Evolutionary conservation across 2,797 vertebrate species (phyloP).

Genomic region (Telmatherina bonti): DNA sequence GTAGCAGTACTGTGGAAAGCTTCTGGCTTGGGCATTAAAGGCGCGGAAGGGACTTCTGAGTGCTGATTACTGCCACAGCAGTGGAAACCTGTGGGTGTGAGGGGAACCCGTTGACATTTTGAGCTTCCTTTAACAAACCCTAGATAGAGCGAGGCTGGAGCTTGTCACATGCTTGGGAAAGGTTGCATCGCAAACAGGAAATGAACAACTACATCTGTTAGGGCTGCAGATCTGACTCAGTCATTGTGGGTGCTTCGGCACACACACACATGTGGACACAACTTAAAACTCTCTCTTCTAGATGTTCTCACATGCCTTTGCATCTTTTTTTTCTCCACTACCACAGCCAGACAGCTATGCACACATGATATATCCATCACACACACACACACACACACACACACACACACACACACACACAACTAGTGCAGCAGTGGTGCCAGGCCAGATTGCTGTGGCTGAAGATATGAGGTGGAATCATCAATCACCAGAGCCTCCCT

Average conservation of each 20-base stretch:
- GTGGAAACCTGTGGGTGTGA: slow-evolving; percentile 58
- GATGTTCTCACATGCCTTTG: slow-evolving; percentile 8
- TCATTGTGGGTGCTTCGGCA: slow-evolving; percentile 1
- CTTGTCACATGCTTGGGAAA: slow-evolving; percentile 60
- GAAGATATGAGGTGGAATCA: slow-evolving; percentile 71
- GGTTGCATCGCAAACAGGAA: slow-evolving; percentile 37
- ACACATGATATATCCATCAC: slow-evolving; percentile 11
- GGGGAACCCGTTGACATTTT: slow-evolving; percentile 62
- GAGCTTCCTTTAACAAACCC: slow-evolving; percentile 55
- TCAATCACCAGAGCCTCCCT: slow-evolving; percentile 80
- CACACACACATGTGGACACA: not conserved
- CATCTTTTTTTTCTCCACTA: not conserved
- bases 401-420: slow-evolving; percentile 13
- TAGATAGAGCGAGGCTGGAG: slow-evolving; percentile 33
- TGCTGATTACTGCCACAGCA: slow-evolving; percentile 64
- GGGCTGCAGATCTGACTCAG: not conserved
- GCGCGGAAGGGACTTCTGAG: slow-evolving; percentile 49
- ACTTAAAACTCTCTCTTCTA: slow-evolving; percentile 5
- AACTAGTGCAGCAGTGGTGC: slow-evolving; percentile 43
- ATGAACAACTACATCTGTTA: slow-evolving; percentile 26
- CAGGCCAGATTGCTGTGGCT: slow-evolving; percentile 68
- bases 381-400: slow-evolving; percentile 12
- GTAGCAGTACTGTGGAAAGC: slow-evolving; percentile 46
- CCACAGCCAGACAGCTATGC: slow-evolving; percentile 30
- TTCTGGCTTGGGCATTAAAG: slow-evolving; percentile 39